A percentile compares a stretch with the other conserved stretches of the same genome.
Conservation (phyloP, 2,888 invertebrate genomes). For the Himalopsyche anomala region DNA sequence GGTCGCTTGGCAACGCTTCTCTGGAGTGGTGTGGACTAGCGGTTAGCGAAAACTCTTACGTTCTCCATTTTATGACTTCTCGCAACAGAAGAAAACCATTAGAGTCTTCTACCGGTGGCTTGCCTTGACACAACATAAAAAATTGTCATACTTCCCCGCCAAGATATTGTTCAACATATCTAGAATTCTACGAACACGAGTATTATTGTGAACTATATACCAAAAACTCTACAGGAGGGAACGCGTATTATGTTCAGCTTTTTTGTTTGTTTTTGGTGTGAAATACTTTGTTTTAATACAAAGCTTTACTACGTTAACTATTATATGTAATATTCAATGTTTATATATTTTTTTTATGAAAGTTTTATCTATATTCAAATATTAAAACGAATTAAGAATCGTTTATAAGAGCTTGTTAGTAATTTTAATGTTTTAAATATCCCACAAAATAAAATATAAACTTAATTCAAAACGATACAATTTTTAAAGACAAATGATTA, state of each 20-base stretch:
- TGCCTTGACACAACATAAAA: conserved; percentile 61
- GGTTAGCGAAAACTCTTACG: conserved; percentile 44
- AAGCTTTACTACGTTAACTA: not conserved
- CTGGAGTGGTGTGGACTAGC: not conserved
- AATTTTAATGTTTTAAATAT: too few relatives aligned
- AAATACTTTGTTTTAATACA: not conserved
- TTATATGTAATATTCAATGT: too few relatives aligned
- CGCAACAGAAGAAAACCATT: conserved; percentile 63
- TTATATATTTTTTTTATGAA: too few relatives aligned
- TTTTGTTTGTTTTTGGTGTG: conserved; percentile 11
- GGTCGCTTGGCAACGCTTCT: not conserved
- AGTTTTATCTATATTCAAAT: too few relatives aligned
- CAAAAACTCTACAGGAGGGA: not conserved
- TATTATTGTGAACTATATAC: conserved; percentile 2
- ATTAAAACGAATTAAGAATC: too few relatives aligned
- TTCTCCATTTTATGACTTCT: conserved; percentile 57
- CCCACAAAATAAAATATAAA: too few relatives aligned
- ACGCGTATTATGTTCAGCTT: not conserved
- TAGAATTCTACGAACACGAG: not conserved
- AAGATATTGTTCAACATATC: conserved; percentile 21
- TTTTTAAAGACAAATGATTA: too few relatives aligned
- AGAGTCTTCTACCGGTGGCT: conserved; percentile 54
- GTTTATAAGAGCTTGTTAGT: too few relatives aligned
- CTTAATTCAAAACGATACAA: too few relatives aligned
- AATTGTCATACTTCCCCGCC: conserved; percentile 54